phyloP scores from a whole-genome alignment of 2,888 invertebrate species.

The Fragum sueziense region DNA sequence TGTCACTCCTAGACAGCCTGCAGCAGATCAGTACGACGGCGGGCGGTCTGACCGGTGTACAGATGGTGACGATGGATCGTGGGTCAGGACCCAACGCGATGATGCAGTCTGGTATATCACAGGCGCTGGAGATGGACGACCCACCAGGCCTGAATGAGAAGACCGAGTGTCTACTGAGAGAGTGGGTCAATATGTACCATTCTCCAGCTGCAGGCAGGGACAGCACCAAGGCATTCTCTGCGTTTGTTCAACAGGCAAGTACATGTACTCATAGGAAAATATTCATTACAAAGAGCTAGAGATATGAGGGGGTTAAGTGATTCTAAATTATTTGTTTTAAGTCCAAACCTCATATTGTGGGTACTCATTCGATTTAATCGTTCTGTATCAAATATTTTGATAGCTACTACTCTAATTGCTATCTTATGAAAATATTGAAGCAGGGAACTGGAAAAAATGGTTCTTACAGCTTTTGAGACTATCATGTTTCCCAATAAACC shows the following conservation, averaged over 20 bases:
- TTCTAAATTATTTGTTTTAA: too few species aligned
- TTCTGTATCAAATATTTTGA: too few species aligned
- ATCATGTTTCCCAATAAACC: too few species aligned
- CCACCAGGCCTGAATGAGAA: slow-evolving; percentile 97
- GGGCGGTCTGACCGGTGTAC: slow-evolving; percentile 79
- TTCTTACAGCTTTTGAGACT: too few species aligned
- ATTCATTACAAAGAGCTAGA: too few species aligned
- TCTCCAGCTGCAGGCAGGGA: slow-evolving; percentile 84
- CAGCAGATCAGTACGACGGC: slow-evolving; percentile 83
- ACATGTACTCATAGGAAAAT: too few species aligned
- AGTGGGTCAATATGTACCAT: slow-evolving; percentile 97
- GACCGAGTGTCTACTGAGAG: slow-evolving; percentile 95
- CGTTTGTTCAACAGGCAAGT: slow-evolving; percentile 91
- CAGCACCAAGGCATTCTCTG: slow-evolving; percentile 91
- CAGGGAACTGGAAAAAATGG: too few species aligned
- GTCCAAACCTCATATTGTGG: too few species aligned
- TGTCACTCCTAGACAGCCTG: slow-evolving; percentile 91
- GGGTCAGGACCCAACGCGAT: slow-evolving; percentile 87
- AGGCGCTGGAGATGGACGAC: slow-evolving; percentile 94
- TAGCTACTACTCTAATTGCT: too few species aligned
- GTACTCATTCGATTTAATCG: too few species aligned
- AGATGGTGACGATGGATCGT: slow-evolving; percentile 85
- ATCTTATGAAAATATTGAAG: too few species aligned
- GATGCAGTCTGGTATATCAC: slow-evolving; percentile 94
- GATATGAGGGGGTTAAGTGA: too few species aligned